A percentile compares a stretch with the other conserved stretches of the same genome.
These are phyloP conservation scores for Asarcornis scutulata DNA, from an alignment of 2,113 vertebrate genomes.

Conservation along the genomic window DNA sequence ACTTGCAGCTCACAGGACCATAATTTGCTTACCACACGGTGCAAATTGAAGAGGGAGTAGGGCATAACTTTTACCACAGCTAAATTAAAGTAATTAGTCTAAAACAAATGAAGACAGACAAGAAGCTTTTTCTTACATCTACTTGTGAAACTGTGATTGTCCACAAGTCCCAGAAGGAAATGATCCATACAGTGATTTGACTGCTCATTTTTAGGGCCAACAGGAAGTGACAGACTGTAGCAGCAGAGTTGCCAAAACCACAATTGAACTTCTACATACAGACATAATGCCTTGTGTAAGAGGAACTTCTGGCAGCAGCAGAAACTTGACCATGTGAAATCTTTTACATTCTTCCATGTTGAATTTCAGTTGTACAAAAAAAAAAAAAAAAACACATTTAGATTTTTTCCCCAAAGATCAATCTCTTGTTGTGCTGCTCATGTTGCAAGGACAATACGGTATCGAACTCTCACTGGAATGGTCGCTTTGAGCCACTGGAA, in stretches of 20 bases:
- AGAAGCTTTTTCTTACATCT: background rate
- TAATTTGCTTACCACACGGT: background rate
- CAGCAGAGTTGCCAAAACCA: background rate
- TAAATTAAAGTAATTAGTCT: background rate
- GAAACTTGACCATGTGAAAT: background rate
- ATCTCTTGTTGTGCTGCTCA: background rate
- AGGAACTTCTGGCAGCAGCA: background rate
- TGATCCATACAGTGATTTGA: background rate
- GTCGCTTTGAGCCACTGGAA: background rate
- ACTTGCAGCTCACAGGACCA: background rate
- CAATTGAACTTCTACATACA: background rate
- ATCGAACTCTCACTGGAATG: background rate
- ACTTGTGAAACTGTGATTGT: background rate
- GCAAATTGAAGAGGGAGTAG: background rate
- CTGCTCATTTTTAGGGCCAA: background rate
- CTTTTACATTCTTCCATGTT: background rate
- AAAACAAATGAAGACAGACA: background rate
- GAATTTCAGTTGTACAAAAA: background rate
- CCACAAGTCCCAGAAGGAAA: background rate
- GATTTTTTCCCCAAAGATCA: background rate
- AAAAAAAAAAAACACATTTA: background rate
- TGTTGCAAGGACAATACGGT: background rate
- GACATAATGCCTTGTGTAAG: background rate
- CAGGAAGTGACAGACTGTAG: background rate
- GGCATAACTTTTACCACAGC: background rate